Percentiles rank a stretch among this genome's conserved stretches.
Evolutionary conservation across 2,797 vertebrate species (phyloP).

Genomic region (Sciaenops ocellatus): DNA sequence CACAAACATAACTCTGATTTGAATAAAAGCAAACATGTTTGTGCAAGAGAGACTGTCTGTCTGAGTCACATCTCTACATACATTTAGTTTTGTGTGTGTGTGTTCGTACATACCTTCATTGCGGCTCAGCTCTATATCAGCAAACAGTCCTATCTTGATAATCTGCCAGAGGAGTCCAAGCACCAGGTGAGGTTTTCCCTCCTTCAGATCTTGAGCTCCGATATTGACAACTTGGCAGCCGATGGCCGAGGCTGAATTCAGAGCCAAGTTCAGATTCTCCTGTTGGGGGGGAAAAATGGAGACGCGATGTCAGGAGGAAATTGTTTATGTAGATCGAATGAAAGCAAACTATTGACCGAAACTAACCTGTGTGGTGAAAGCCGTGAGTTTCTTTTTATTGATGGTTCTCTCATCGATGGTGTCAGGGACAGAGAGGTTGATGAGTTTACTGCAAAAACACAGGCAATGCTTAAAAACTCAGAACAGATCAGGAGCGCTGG

Average conservation of each 20-base stretch:
- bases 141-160: conserved; percentile 97
- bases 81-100: neutral
- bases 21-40: neutral
- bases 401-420: conserved; percentile 98
- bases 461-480: neutral
- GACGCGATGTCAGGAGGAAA: neutral
- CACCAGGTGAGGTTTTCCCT: conserved; percentile 96
- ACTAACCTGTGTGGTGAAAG: conserved; percentile 94
- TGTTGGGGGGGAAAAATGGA: conserved; percentile 65
- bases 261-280: conserved; percentile 97
- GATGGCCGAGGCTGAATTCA: conserved; percentile 97
- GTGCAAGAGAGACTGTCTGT: neutral
- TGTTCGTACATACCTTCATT: conserved; percentile 89
- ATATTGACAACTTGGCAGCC: conserved; percentile 99
- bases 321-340: too few species aligned
- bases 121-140: conserved; percentile 94
- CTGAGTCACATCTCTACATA: too few species aligned
- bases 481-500: neutral
- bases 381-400: conserved; percentile 96
- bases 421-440: conserved; percentile 96
- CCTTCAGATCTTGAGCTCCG: conserved; percentile 93
- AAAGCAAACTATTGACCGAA: too few species aligned
- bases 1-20: neutral
- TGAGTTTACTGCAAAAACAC: conserved; percentile 92
- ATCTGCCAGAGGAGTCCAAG: conserved; percentile 98